Base-by-base conservation (phyloP, 2,113 vertebrate genomes). In the Brachypteracias leptosomus region DNA sequence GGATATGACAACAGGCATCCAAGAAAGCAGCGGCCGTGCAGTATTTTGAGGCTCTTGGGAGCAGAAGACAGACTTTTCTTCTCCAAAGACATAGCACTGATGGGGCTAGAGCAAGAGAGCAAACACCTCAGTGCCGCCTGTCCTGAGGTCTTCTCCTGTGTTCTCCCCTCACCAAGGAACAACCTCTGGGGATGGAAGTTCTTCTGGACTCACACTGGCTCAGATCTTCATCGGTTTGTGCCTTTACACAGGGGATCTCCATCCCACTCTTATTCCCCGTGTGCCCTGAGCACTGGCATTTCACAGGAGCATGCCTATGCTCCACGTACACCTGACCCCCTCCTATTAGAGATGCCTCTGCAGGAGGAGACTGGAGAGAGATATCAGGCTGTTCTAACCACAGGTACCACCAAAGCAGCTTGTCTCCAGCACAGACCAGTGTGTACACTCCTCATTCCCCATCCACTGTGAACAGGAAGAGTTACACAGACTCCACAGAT, bases 381-480 rank as follows among this genome's bases (percentile, higher is more conserved):
- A 31, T 14, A 40, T 35, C 47, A 7, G 25, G 10, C 44, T 33
- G 9, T 6, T 11, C 4, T 14, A 46, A 40, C 24, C 52, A 14
- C 40, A 49, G 40, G 10, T 12, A 24, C 7, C 36, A 31, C 46
- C 44, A 70, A 16, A 52, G 70, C 90, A 67, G 51, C 85, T 88
- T 36, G 2, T 19, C 49, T 57, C 76, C 87, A 35, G 7, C 76
- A n/a, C 36, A 25, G 26, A 33, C 17, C 2, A 16, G 38, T 6
- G 0, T 1, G 0, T 3, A 11, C 1, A 0, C 49, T 44, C 59
- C 73, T 9, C 12, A 66, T 4, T n/a, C 31, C 55, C 13, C 70
- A 47, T 11, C 16, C 18, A 5, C 66, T 24, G 25, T 0, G 0
- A 66, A 46, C 31, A 5, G 2, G 0, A 46, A 44, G 14, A 25